Evolutionary conservation across 1,140 invertebrate genomes (phyloP), one percentile per base, ranked within the genome.

Genomic region (Tenebrio molitor): DNA sequence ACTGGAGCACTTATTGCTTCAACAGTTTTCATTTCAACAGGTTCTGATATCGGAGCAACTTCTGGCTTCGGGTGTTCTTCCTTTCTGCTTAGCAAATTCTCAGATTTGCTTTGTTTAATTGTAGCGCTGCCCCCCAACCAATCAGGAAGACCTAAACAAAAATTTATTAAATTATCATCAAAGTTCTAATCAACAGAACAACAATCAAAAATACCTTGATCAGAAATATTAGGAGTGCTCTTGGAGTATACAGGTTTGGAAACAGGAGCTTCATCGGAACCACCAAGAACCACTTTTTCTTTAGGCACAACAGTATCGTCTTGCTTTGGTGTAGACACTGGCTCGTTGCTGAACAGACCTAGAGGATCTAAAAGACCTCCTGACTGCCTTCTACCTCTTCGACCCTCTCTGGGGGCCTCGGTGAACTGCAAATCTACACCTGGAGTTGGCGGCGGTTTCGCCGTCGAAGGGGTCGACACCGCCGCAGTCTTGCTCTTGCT

Each of bases 121-220:
- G 70, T 12, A n/a, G 62, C 29, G 4, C n/a, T n/a, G n/a, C 74
- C 72, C 5, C 66, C 66, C 7, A 76, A 62, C 78, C 77, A 79
- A 36, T 79, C 76, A n/a, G 76, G 77, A 62, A 72, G 34, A 21
- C 62, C 75, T 75, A 58, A 72, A 71, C 44, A 34, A n/a, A 17
- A 44, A 19, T 14, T 44, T n/a, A 21, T 62, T 50, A 14, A 36
- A 41, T 36, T 8, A 29, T 4, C 3, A 66, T 12, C 19, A 21
- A 68, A 46, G 14, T 34, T 39, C 5, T 7, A 23, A 14, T n/a
- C 10, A 29, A 41, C 0, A 29, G 15, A 29, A 58, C n/a, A n/a
- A 39, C 6, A 8, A 17, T n/a, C 3, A 1, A 12, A 46, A 23
- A 29, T 4, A 68, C 65, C 23, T 23, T 25, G 41, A 33, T 64